Evolutionary conservation across 2,797 vertebrate genomes (phyloP).

Genomic region (Helicolenus hilgendorfi): DNA sequence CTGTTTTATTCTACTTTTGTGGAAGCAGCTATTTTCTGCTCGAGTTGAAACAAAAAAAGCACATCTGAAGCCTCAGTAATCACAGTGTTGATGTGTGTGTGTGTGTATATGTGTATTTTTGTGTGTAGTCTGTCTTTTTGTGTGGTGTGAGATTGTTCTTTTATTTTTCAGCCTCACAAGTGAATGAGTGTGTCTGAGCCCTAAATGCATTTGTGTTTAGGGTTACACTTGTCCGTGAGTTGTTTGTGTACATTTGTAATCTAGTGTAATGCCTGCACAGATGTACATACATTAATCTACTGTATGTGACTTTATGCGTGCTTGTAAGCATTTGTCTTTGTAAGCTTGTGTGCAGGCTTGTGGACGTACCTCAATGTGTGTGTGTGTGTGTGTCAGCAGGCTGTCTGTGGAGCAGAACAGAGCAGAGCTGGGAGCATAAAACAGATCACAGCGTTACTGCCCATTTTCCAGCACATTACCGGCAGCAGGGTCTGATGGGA

Average conservation of each 20-base stretch:
- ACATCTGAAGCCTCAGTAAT: conserved; percentile 30
- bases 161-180: conserved; percentile 1
- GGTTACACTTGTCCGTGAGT: not conserved
- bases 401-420: conserved; percentile 54
- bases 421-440: conserved; percentile 76
- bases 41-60: conserved; percentile 23
- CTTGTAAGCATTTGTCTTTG: conserved; percentile 14
- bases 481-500: conserved; percentile 82
- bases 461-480: conserved; percentile 88
- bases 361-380: not conserved
- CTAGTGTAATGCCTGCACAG: not conserved
- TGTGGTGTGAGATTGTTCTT: not conserved
- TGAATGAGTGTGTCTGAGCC: not conserved
- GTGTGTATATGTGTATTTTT: not conserved
- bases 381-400: conserved; percentile 30
- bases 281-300: conserved; percentile 11
- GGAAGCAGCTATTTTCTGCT: conserved; percentile 26
- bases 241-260: not conserved
- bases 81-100: conserved; percentile 5
- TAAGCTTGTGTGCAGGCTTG: not conserved
- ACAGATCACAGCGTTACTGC: conserved; percentile 82
- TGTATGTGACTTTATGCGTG: conserved; percentile 2
- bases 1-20: not conserved
- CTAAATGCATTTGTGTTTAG: not conserved
- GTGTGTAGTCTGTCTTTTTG: not conserved